These are phyloP conservation scores for Crossocerus cetratus DNA, from an alignment of 2,888 invertebrate species.

Conservation along the genomic window DNA sequence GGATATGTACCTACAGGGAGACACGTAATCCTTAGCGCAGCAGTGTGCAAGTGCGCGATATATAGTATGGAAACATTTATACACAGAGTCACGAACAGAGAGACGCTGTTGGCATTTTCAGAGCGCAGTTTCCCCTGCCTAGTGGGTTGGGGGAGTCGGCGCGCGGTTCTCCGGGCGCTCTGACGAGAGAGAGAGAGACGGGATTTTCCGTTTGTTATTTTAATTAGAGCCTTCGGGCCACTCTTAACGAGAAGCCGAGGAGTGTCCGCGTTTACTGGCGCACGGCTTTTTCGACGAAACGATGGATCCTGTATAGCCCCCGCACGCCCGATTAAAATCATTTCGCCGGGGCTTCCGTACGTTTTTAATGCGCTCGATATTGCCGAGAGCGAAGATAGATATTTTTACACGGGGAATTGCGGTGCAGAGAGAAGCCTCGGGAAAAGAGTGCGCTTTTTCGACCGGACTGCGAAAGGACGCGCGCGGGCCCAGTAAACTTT, in stretches of 20 bases:
- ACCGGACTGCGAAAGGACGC: too few species aligned
- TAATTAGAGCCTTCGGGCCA: slow-evolving; percentile 73
- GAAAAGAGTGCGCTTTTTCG: too few species aligned
- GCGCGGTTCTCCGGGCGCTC: not conserved
- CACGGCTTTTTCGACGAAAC: slow-evolving; percentile 31
- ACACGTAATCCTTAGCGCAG: not conserved
- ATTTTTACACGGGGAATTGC: too few species aligned
- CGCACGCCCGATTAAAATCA: not conserved
- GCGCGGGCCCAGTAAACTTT: slow-evolving; percentile 11
- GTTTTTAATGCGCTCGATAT: too few species aligned
- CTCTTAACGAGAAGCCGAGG: slow-evolving; percentile 58
- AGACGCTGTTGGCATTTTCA: slow-evolving; percentile 45
- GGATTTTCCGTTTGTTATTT: slow-evolving; percentile 72
- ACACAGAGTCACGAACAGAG: slow-evolving; percentile 60
- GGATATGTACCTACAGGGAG: too few species aligned
- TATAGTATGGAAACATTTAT: slow-evolving; percentile 71
- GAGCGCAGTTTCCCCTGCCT: not conserved
- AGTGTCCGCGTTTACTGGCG: slow-evolving; percentile 46
- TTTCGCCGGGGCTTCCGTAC: too few species aligned
- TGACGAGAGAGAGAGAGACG: slow-evolving; percentile 55
- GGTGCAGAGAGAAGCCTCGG: too few species aligned
- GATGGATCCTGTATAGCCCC: slow-evolving; percentile 7
- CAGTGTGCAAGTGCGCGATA: slow-evolving; percentile 40
- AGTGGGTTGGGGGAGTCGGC: slow-evolving; percentile 6
- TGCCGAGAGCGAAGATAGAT: too few species aligned